Base-by-base conservation (phyloP, 2,888 invertebrate genomes). In the Tiliacea citrago region DNA sequence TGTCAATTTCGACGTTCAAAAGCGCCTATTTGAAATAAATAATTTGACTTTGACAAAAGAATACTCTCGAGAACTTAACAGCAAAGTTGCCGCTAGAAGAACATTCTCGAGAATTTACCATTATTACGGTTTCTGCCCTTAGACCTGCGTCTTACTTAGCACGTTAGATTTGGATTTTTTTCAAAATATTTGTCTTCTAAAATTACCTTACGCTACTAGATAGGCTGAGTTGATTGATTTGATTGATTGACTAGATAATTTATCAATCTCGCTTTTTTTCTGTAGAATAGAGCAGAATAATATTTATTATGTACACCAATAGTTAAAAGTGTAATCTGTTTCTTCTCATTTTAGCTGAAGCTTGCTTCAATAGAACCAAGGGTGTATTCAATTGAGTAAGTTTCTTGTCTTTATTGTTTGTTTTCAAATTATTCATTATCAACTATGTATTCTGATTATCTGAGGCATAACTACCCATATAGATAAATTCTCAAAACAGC, bases 331-430 rank as follows among this genome's bases (percentile, higher is more conserved):
- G 1, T 39, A 16, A 51, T 16, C 21, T 42, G 12, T 21, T n/a
- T 70, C 12, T 70, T 70, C 1, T 47, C 57, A 18, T 68, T 75
- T 18, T 12, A 80, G 84, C 0, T 83, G n/a, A 83, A 72, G 2
- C 6, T 84, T 0, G 39, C 72, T 3, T 12, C 79, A 9, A 6
- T 24, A 2, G 92, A 93, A 18, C 86, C 92, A 4, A 94, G 92
- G 71, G 78, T 88, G n/a, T 94, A 93, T 82, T 86, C 81, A 7
- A 94, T 94, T 66, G 91, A 93, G 94, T 94, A 88, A 93, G 94
- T 89, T 65, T 51, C n/a, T 60, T 61, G 9, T 61, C 55, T 35
- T 9, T 13, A n/a, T n/a, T 39, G 1, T 8, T 35, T 47, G 10
- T 18, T 21, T 35, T 5, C 12, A 12, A n/a, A 68, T 7, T n/a